These are phyloP conservation scores for Drosophila pandora DNA, from an alignment of 1,140 invertebrate genomes.

Conservation along the genomic window DNA sequence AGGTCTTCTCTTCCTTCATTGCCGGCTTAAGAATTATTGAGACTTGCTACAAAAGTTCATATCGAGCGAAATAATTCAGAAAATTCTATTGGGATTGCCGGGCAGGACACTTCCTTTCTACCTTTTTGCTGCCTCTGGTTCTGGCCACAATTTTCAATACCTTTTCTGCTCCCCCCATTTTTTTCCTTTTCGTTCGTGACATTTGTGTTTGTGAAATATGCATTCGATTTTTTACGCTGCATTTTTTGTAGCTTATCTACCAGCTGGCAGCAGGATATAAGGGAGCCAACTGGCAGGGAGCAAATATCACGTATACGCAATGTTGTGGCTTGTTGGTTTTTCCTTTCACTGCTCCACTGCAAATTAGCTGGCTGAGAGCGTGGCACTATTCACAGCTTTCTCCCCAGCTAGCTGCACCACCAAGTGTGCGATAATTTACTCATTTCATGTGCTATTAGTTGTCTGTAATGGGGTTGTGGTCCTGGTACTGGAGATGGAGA, in stretches of 20 bases:
- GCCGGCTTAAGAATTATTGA: constrained; percentile 71
- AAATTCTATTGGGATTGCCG: constrained; percentile 50
- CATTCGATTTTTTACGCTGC: constrained; percentile 80
- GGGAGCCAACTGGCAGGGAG: constrained; percentile 25
- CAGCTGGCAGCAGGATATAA: constrained; percentile 48
- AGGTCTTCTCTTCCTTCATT: constrained; percentile 24
- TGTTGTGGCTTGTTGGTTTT: constrained; percentile 76
- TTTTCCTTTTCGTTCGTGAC: constrained; percentile 30
- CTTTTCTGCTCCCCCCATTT: neutral
- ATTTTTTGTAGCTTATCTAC: constrained; percentile 72
- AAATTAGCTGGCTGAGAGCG: constrained; percentile 61
- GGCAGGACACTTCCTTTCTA: constrained; percentile 9
- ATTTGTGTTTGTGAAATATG: constrained; percentile 78
- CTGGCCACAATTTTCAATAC: constrained; percentile 15
- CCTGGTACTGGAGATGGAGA: neutral
- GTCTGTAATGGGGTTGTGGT: constrained; percentile 37
- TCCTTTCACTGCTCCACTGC: constrained; percentile 48
- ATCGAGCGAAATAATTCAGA: constrained; percentile 75
- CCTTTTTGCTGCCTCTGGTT: constrained; percentile 21
- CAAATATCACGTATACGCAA: constrained; percentile 80
- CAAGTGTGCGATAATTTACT: constrained; percentile 73
- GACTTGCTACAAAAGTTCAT: constrained; percentile 79
- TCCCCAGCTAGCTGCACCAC: constrained; percentile 4
- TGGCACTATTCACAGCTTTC: constrained; percentile 5
- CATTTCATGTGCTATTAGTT: constrained; percentile 79